These are phyloP conservation scores for Sipha flava DNA, from an alignment of 1,140 invertebrate genomes.

Conservation along the genomic window DNA sequence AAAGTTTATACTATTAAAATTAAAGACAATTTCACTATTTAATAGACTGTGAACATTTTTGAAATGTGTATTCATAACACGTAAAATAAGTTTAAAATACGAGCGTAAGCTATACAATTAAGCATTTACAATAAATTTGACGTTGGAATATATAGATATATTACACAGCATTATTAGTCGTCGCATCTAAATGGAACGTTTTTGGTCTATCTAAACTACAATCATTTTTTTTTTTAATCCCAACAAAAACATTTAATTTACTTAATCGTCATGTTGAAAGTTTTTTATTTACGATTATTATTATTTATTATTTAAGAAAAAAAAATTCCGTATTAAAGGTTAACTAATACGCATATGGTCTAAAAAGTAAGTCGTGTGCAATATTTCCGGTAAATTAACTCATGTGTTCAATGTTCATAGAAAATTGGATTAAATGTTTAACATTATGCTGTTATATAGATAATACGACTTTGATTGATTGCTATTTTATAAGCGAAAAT, in stretches of 20 bases:
- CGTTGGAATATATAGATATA: not conserved
- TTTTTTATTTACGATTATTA: too few species aligned
- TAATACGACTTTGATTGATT: slow-evolving; percentile 17
- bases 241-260: too few species aligned
- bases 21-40: not conserved
- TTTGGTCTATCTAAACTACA: too few species aligned
- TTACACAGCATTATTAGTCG: too few species aligned
- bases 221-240: too few species aligned
- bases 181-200: too few species aligned
- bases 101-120: not conserved
- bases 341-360: not conserved
- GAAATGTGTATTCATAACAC: not conserved
- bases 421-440: slow-evolving; percentile 18
- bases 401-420: not conserved
- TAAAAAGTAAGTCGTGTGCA: not conserved
- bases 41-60: not conserved
- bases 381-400: slow-evolving; percentile 22
- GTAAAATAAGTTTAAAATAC: not conserved
- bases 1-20: slow-evolving; percentile 6
- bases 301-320: too few species aligned
- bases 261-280: too few species aligned
- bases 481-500: not conserved
- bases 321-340: not conserved
- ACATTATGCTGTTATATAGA: not conserved
- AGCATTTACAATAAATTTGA: not conserved